Percentiles rank a stretch among this genome's conserved stretches.
phyloP scores from a whole-genome alignment of 2,113 vertebrate genomes.

The Oryzias curvinotus region DNA sequence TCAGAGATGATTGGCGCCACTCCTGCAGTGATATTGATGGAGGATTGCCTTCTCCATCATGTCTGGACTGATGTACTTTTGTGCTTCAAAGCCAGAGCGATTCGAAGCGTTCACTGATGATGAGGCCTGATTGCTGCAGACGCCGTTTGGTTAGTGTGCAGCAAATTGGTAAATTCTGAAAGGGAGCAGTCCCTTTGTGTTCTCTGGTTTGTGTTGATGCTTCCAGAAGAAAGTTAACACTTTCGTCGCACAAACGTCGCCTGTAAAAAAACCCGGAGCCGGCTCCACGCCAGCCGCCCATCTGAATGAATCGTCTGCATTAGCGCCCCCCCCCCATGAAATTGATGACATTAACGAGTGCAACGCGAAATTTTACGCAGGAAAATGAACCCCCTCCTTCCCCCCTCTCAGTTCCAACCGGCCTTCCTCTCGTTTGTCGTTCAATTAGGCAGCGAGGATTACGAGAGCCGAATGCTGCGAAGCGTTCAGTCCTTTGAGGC shows the following conservation, averaged over 20 bases:
- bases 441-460: conserved; percentile 44
- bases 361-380: conserved; percentile 8
- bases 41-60: no score
- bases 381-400: conserved; percentile 20
- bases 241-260: no score
- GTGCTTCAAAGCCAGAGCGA: not conserved
- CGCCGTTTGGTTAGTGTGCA: not conserved
- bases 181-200: not conserved
- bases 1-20: not conserved
- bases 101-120: not conserved
- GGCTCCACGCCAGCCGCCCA: no score
- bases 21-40: not conserved
- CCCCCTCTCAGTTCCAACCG: not conserved
- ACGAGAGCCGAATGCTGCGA: not conserved
- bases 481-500: conserved; percentile 11
- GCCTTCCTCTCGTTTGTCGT: conserved; percentile 43
- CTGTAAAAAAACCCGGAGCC: no score
- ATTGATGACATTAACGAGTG: not conserved
- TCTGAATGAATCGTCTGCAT: conserved; percentile 21
- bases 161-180: no score
- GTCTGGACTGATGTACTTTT: not conserved
- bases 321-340: conserved; percentile 1
- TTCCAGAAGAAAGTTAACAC: not conserved
- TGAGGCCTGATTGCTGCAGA: not conserved
- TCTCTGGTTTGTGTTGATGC: not conserved